Evolutionary conservation across 1,140 invertebrate genomes (phyloP), one percentile per base, ranked within the genome.

Genomic region (Eriosoma lanigerum): DNA sequence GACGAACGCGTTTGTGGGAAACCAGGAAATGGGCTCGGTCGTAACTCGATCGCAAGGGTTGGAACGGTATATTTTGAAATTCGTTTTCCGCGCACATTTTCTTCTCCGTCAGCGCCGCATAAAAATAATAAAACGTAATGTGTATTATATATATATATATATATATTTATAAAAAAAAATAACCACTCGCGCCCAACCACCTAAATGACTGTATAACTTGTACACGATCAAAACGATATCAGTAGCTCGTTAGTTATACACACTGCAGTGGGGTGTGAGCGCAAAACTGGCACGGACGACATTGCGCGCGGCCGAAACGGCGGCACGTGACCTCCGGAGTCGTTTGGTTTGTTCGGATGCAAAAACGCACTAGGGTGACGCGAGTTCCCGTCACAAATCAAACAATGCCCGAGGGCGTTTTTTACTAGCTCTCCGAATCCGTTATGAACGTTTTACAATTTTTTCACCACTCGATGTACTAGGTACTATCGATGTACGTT

Each of bases 161-260:
- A 38, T n/a, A n/a, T n/a, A n/a, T n/a, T n/a, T n/a, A n/a, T n/a
- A n/a, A 66, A 66, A 62, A 62, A 29, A 29, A n/a, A 9, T 3
- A 54, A 54, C 3, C 52, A 19, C 3, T 38, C 32, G 8, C 32
- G 3, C 8, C 32, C 32, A 54, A 54, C 52, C 4, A 2, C 2
- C n/a, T 4, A 8, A 72, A 72, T 10, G 46, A 29, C 68, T 21
- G 46, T 52, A 2, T 9, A 29, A 72, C 48, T 50, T 52, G 54
- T 56, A 58, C 56, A 46, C 75, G 46, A 78, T 78, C 75, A 78
- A 78, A 78, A 78, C 56, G 52, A 52, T 78, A 78, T 78, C 75
- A 60, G 75, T 78, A 46, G 56, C 75, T 78, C 75, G 75, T 78
- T 78, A 78, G 75, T 29, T 19, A 19, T 38, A 38, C 8, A 38